phyloP scores from a whole-genome alignment of 2,113 vertebrate genomes.

The Hystrix cristata region DNA sequence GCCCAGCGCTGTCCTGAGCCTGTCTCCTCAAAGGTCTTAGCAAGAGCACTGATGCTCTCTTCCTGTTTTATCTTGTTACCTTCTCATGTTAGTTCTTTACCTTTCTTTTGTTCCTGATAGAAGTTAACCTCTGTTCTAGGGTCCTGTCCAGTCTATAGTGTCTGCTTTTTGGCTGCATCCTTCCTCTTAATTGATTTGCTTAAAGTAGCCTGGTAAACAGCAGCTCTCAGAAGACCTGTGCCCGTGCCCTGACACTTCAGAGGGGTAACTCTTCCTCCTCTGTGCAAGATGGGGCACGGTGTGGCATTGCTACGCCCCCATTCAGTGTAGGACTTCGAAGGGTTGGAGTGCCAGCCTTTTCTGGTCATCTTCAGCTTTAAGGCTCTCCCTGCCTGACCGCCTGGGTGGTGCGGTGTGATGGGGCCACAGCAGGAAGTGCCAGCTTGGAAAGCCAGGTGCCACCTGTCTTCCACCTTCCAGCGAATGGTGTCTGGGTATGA shows the following conservation, averaged over 20 bases:
- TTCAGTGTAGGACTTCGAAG: background rate
- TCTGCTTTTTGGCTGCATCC: background rate
- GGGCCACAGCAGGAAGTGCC: background rate
- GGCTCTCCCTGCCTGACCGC: background rate
- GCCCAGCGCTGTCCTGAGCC: background rate
- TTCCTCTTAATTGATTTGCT: background rate
- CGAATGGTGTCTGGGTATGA: background rate
- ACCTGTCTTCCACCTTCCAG: background rate
- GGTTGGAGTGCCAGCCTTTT: background rate
- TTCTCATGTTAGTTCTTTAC: background rate
- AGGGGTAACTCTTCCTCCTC: background rate
- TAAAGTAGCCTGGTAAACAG: background rate
- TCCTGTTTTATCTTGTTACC: background rate
- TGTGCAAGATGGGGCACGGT: background rate
- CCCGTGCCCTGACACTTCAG: background rate
- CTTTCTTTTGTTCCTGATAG: background rate
- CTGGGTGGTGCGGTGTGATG: background rate
- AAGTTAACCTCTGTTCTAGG: background rate
- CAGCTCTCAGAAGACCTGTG: background rate
- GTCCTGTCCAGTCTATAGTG: background rate
- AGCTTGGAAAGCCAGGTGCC: background rate
- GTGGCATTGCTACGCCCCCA: no score
- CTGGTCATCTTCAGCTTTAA: background rate
- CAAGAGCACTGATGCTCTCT: background rate
- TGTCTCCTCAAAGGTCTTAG: background rate